Conservation (phyloP, 2,888 invertebrate species). For the Pseudococcus jackbeardsleyi region DNA sequence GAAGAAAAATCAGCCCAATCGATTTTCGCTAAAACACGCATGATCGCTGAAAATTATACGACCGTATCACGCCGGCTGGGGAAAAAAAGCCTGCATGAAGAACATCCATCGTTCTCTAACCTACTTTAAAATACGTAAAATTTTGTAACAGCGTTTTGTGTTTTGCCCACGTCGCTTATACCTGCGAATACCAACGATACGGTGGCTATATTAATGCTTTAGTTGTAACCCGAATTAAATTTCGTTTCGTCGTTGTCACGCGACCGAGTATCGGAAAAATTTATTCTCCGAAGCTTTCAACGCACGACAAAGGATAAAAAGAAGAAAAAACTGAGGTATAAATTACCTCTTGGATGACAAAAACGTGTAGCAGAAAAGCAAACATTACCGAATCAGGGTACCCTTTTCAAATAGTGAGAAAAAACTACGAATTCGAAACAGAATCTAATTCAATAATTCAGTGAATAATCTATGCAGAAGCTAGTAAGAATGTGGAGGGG, state of each 20-base stretch:
- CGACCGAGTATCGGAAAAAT: neutral
- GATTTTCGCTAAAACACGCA: conserved; percentile 19
- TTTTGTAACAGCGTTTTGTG: neutral
- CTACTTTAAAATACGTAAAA: conserved; percentile 14
- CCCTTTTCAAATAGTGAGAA: neutral
- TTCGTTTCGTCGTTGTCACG: conserved; percentile 18
- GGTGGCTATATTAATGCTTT: neutral
- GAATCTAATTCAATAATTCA: neutral
- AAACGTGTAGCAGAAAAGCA: neutral
- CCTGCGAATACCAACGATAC: neutral
- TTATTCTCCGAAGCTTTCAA: neutral
- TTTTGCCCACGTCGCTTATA: too few relatives aligned
- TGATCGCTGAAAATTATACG: conserved; percentile 33
- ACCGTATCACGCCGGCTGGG: conserved; percentile 20
- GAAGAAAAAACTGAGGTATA: neutral
- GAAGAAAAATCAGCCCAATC: conserved; percentile 20
- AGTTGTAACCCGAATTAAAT: conserved; percentile 11
- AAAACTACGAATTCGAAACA: neutral
- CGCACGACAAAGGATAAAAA: neutral
- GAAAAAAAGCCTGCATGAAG: conserved; percentile 17
- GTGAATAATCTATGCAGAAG: neutral
- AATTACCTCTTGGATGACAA: neutral
- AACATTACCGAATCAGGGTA: neutral
- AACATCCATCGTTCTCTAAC: conserved; percentile 1
- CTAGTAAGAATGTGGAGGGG: too few relatives aligned